Base-by-base conservation (phyloP, 2,113 vertebrate genomes). In the Oostethus manadensis region DNA sequence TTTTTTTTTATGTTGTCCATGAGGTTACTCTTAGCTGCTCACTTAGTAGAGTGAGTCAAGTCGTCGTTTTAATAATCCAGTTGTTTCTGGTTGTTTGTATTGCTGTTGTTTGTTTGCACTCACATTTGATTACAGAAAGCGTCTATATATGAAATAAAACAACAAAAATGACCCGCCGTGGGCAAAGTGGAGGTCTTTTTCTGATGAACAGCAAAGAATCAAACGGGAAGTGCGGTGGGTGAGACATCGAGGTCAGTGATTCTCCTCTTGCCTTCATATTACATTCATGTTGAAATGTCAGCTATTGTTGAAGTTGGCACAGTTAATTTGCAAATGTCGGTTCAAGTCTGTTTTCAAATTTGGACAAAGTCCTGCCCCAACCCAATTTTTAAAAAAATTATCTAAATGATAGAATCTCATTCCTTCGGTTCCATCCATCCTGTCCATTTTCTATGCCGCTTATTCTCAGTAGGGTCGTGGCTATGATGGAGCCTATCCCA, bases 41-140 rank as follows among this genome's bases (percentile, higher is more conserved):
- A 71, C 79, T 78, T 63, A 64, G 80, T 84, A 84, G 82, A 83
- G 81, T 87, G 85, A 84, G 81, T 83, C 78, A 81, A 80, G 71
- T 69, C 71, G 80, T 73, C 61, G 72, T 86, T 86, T 86, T 79
- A 83, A 55, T 21, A 42, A 55, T 76, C 77, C 81, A 67, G 71
- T 83, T n/a, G 53, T 55, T 55, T 75, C 75, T 83, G 82, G 82
- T 87, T 88, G 86, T 88, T 89, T 87, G 90, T 93, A 92, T 89
- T 93, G 93, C 89, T 94, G 92, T 94, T 93, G 91, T 93, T 97
- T 93, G 90, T 93, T 93, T 94, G 90, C 90, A 88, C 88, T 90
- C 87, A 86, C 84, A 86, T 90, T 90, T 90, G 88, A 87, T 89
- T 89, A 87, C 83, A 84, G 86, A 87, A 88, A 87, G 80, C 81